A percentile compares a stretch with the other conserved stretches of the same genome.
Evolutionary conservation across 2,888 invertebrate genomes (phyloP).

Genomic region (Leptarthrus brevirostris): DNA sequence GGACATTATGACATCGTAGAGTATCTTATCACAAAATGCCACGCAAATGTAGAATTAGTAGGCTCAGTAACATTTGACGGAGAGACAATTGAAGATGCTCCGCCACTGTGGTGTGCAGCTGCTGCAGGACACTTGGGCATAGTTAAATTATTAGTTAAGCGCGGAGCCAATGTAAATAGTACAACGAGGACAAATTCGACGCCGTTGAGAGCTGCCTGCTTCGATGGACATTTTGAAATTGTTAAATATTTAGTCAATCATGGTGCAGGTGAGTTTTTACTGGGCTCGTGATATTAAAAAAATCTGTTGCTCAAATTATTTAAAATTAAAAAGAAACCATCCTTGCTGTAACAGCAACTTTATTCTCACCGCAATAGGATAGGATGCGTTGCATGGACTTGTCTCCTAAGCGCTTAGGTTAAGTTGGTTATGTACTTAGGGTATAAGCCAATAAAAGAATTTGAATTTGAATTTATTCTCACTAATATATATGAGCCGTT

Average conservation of each 20-base stretch:
- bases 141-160: slow-evolving; percentile 84
- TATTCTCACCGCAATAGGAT: no score
- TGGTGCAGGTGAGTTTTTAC: slow-evolving; percentile 77
- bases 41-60: slow-evolving; percentile 91
- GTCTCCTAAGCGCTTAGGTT: no score
- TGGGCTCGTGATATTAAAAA: not conserved
- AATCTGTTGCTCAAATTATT: not conserved
- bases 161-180: slow-evolving; percentile 92
- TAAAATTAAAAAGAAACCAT: no score
- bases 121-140: slow-evolving; percentile 93
- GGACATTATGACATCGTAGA: slow-evolving; percentile 95
- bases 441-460: no score
- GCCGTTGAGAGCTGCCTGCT: slow-evolving; percentile 94
- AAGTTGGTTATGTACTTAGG: no score
- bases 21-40: slow-evolving; percentile 90
- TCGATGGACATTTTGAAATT: slow-evolving; percentile 95
- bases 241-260: slow-evolving; percentile 91
- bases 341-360: no score
- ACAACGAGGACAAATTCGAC: slow-evolving; percentile 95
- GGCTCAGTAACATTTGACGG: slow-evolving; percentile 97
- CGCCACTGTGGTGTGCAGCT: slow-evolving; percentile 97
- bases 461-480: no score
- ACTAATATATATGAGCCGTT: no score
- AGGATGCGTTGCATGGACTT: no score
- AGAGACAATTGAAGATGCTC: slow-evolving; percentile 96